A percentile compares a stretch with the other conserved stretches of the same genome.
Conservation (phyloP, 2,113 vertebrate species). For the Crotophaga sulcirostris region DNA sequence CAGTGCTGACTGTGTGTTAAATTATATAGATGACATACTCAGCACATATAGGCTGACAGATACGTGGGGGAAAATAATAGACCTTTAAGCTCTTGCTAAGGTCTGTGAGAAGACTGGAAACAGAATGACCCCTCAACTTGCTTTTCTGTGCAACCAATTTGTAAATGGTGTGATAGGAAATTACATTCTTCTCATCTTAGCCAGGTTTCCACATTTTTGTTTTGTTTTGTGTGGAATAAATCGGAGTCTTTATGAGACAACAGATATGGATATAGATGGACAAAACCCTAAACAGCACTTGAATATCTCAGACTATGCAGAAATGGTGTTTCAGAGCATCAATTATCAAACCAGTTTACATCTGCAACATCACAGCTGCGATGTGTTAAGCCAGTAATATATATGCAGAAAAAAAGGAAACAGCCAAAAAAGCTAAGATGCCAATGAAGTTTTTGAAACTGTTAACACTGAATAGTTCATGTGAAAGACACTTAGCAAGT, state of each 20-base stretch:
- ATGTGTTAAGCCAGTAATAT: not conserved
- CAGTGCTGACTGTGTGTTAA: not conserved
- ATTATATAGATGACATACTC: not conserved
- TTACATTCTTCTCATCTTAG: not conserved
- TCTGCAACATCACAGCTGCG: constrained; percentile 9
- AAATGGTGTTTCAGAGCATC: constrained; percentile 31
- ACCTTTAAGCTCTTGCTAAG: not conserved
- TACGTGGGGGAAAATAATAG: not conserved
- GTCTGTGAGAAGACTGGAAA: not conserved
- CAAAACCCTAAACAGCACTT: not conserved
- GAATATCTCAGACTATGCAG: not conserved
- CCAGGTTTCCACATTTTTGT: not conserved
- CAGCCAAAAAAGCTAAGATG: not conserved
- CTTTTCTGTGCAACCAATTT: not conserved
- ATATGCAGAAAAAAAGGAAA: not conserved
- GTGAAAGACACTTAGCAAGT: not conserved
- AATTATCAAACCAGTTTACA: constrained; percentile 32
- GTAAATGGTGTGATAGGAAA: not conserved
- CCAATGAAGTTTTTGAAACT: not conserved
- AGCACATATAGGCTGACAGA: not conserved
- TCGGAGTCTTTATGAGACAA: not conserved
- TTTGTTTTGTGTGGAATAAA: not conserved
- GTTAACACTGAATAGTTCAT: not conserved
- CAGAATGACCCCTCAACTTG: not conserved
- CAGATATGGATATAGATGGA: not conserved